Evolutionary conservation across 2,888 invertebrate genomes (phyloP), one percentile per base, ranked within the genome.

Genomic region (Phanerotoma sp.): DNA sequence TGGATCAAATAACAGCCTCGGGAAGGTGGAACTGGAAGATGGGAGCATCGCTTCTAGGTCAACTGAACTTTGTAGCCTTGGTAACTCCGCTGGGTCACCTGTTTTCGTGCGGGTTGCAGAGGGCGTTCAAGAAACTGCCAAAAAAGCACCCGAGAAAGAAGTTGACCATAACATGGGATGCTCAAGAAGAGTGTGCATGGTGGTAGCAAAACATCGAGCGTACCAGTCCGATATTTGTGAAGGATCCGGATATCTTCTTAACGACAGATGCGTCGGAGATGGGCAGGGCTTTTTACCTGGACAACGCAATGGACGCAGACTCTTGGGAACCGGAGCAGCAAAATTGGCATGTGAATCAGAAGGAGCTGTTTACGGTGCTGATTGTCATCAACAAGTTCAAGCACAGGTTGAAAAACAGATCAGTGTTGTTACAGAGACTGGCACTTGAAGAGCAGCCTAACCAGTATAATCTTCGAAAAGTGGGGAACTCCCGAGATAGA

Each of bases 41-140:
- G 22, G 33, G 58, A 21, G 51, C 58, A 44, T 22, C 58, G 15
- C 53, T 63, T 4, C 28, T 64, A 15, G 58, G 59, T 10, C 54
- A 45, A n/a, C 30, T 60, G 6, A 61, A 61, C 18, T 62, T 61
- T 42, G 61, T 61, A 21, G 9, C 52, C 1, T 33, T 46, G 4
- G 52, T 52, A 4, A 38, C 10, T 6, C 52, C 46, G 2, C 46
- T 46, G 5, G 52, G 52, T 10, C 37, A 45, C 2, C 38, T 52
- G 10, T 52, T 46, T 20, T 52, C 38, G 3, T 13, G 46, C 7
- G 13, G 32, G 13, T 15, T 52, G 10, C 52, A 40, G 15, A 46
- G 46, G 28, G 40, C 50, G 18, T 25, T 6, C 45, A 22, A 6
- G 4, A 22, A 51, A 10, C 47, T 53, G 18, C 21, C 32, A 15